Percentiles rank a stretch among this genome's conserved stretches.
Evolutionary conservation across 2,113 vertebrate genomes (phyloP).

Genomic region (Hylia prasina): DNA sequence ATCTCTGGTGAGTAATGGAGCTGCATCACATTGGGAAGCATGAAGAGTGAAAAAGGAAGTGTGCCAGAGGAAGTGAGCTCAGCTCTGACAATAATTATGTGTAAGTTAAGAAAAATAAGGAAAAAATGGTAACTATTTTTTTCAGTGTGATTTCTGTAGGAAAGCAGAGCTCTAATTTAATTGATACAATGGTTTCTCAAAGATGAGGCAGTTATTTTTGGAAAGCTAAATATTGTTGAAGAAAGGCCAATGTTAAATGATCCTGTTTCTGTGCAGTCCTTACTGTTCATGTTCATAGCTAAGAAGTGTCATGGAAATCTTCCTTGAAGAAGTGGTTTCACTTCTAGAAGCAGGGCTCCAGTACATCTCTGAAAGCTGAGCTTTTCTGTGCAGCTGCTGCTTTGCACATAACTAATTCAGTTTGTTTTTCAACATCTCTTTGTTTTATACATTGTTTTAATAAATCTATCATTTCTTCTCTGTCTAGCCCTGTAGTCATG

Average conservation of each 20-base stretch:
- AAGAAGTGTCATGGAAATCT: background rate
- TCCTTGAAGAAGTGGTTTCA: background rate
- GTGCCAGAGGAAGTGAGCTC: background rate
- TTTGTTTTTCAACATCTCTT: background rate
- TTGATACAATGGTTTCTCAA: background rate
- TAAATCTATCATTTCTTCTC: background rate
- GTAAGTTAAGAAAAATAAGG: background rate
- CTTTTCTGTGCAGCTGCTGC: background rate
- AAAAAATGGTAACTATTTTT: background rate
- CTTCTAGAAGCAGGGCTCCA: background rate
- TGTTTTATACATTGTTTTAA: background rate
- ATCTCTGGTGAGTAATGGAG: background rate
- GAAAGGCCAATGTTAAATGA: background rate
- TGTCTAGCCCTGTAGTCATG: background rate
- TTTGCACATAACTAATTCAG: background rate
- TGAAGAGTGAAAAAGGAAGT: background rate
- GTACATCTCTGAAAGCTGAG: background rate
- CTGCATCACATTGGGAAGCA: background rate
- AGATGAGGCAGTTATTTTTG: background rate
- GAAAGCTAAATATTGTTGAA: background rate
- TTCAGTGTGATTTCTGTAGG: background rate
- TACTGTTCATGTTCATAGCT: background rate
- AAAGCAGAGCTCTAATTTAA: background rate
- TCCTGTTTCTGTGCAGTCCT: background rate
- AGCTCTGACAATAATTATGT: background rate